Conservation (phyloP, 2,113 vertebrate genomes). For the Pachyramphus minor region DNA sequence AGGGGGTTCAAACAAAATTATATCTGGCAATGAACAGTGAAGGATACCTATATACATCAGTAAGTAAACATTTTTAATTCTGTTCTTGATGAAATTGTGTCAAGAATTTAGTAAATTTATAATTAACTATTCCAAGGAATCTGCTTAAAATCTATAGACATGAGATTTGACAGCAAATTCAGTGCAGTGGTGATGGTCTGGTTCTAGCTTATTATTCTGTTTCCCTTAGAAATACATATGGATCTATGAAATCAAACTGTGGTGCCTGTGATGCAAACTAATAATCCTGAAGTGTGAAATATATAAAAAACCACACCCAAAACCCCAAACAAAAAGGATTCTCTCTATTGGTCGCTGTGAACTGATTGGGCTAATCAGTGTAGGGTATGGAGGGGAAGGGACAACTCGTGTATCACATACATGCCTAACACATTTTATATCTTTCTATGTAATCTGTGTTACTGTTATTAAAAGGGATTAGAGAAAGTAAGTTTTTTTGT, state of each 20-base stretch:
- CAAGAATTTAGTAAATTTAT: not conserved
- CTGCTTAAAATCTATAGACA: not conserved
- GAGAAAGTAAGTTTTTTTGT: not conserved
- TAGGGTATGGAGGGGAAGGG: not conserved
- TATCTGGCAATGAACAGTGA: conserved; percentile 99
- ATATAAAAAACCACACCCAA: rapidly evolving
- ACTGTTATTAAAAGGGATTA: not conserved
- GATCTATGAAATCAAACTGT: not conserved
- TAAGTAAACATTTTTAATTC: conserved; percentile 73
- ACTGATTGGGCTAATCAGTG: not conserved
- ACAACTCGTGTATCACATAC: not conserved
- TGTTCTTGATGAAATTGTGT: not conserved
- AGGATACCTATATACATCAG: conserved; percentile 96
- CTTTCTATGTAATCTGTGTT: not conserved
- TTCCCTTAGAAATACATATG: not conserved
- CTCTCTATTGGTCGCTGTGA: not conserved
- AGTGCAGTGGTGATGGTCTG: not conserved
- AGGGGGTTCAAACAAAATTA: conserved; percentile 97
- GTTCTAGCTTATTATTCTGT: not conserved
- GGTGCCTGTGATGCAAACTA: not conserved
- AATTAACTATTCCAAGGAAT: not conserved
- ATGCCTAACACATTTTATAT: not conserved
- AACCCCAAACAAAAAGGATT: not conserved
- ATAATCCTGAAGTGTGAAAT: not conserved
- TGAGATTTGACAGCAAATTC: not conserved